phyloP scores from a whole-genome alignment of 2,797 vertebrate genomes.

The Gymnoscopelus microlampas region DNA sequence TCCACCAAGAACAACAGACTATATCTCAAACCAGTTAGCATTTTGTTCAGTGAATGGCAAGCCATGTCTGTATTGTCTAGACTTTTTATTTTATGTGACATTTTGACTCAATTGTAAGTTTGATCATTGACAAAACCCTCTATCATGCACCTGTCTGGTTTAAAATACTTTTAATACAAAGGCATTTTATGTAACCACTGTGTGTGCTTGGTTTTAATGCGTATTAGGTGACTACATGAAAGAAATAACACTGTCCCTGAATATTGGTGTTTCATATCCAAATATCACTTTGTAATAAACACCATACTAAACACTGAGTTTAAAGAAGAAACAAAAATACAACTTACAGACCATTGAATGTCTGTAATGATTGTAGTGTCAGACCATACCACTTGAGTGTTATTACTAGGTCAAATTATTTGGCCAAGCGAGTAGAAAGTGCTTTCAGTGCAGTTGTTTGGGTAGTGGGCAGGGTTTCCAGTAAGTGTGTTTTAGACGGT shows the following conservation, averaged over 20 bases:
- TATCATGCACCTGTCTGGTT: conserved; percentile 84
- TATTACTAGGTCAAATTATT: conserved; percentile 19
- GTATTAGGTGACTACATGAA: neutral
- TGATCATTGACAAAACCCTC: conserved; percentile 76
- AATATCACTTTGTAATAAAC: neutral
- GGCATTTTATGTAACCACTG: conserved; percentile 83
- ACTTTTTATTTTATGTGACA: conserved; percentile 73
- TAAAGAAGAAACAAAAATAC: neutral
- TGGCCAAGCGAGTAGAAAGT: conserved; percentile 17
- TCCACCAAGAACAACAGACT: conserved; percentile 54
- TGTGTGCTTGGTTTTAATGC: conserved; percentile 63
- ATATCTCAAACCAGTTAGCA: conserved; percentile 44
- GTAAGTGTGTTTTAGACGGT: conserved; percentile 51
- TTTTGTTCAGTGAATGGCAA: conserved; percentile 76
- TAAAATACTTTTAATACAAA: conserved; percentile 92
- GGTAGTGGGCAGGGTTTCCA: conserved; percentile 62
- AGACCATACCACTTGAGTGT: conserved; percentile 4
- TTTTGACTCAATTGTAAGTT: conserved; percentile 84
- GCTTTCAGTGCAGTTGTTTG: conserved; percentile 59
- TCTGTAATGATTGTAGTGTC: neutral
- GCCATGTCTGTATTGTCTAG: conserved; percentile 73
- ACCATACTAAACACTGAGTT: conserved; percentile 6
- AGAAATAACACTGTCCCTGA: neutral
- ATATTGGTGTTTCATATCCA: neutral
- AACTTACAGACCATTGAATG: neutral